phyloP scores from a whole-genome alignment of 23 tunicate species.

The Styela clava region DNA sequence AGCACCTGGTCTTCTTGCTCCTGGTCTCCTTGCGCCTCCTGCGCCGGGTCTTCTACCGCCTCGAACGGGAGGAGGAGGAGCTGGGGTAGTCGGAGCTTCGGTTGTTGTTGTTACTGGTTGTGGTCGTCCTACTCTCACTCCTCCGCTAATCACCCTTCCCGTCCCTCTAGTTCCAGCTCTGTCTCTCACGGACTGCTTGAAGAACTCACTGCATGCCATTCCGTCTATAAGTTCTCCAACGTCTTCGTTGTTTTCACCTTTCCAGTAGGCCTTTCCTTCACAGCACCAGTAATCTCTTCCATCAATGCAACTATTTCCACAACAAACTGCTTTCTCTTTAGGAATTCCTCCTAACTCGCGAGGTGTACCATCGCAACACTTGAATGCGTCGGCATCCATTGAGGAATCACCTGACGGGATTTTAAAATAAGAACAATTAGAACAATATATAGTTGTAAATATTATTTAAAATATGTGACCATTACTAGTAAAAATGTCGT shows the following conservation, averaged over 20 bases:
- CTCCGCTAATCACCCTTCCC: background rate
- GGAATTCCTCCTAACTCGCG: constrained; percentile 59
- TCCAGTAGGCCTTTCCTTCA: constrained; percentile 67
- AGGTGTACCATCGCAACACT: constrained; percentile 59
- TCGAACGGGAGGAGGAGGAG: background rate
- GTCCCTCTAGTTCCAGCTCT: background rate
- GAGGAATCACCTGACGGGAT: constrained; percentile 27
- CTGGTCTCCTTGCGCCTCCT: background rate
- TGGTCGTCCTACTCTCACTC: background rate
- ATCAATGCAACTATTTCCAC: constrained; percentile 88
- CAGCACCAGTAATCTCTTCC: constrained; percentile 78
- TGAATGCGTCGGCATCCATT: constrained; percentile 27
- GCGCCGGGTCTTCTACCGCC: background rate
- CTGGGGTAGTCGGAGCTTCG: background rate
- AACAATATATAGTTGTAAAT: background rate
- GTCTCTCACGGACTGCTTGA: constrained; percentile 22
- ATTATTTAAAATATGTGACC: no score
- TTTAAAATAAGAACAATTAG: background rate
- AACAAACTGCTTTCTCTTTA: constrained; percentile 71
- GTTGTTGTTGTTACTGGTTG: background rate
- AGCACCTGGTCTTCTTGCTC: no score
- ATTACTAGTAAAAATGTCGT: no score
- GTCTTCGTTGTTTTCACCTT: constrained; percentile 43
- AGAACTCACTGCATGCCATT: constrained; percentile 53
- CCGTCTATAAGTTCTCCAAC: constrained; percentile 47